A percentile compares a stretch with the other conserved stretches of the same genome.
Evolutionary conservation across 2,797 vertebrate genomes (phyloP).

Genomic region (Iguana delicatissima): DNA sequence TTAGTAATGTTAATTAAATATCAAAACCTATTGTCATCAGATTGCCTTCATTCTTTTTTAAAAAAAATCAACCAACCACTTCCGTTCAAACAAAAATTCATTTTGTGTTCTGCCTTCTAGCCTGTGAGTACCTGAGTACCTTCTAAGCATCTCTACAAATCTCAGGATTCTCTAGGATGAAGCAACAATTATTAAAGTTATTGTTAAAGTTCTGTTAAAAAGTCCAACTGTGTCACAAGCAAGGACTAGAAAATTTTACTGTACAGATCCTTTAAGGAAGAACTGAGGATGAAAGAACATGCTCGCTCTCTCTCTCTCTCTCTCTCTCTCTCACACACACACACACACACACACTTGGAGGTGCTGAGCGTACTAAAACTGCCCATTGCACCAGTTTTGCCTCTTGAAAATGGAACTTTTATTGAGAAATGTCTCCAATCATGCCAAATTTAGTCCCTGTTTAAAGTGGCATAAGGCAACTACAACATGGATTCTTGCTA

Average conservation of each 20-base stretch:
- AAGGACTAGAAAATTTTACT: slow-evolving; percentile 25
- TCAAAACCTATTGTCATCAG: too few relatives aligned
- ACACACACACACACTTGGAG: neutral
- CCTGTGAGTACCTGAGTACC: too few relatives aligned
- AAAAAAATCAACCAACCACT: too few relatives aligned
- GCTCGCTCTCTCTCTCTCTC: too few relatives aligned
- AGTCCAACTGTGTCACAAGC: neutral
- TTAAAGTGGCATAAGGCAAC: neutral
- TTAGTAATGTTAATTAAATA: too few relatives aligned
- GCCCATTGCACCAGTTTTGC: neutral
- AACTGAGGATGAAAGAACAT: neutral
- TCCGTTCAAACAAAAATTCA: too few relatives aligned
- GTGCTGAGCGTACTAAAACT: neutral
- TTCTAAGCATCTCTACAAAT: too few relatives aligned
- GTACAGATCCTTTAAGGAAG: neutral
- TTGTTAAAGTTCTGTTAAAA: neutral
- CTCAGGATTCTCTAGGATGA: too few relatives aligned
- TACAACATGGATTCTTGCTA: neutral
- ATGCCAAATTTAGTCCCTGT: neutral
- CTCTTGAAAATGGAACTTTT: neutral
- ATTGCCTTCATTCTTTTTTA: too few relatives aligned
- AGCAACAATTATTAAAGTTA: too few relatives aligned
- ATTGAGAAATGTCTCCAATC: neutral
- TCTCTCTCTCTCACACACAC: neutral
- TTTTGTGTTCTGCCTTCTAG: too few relatives aligned